Percentiles rank a stretch among this genome's conserved stretches.
These are phyloP conservation scores for Andricus curvator DNA, from an alignment of 2,888 invertebrate species.

Conservation along the genomic window DNA sequence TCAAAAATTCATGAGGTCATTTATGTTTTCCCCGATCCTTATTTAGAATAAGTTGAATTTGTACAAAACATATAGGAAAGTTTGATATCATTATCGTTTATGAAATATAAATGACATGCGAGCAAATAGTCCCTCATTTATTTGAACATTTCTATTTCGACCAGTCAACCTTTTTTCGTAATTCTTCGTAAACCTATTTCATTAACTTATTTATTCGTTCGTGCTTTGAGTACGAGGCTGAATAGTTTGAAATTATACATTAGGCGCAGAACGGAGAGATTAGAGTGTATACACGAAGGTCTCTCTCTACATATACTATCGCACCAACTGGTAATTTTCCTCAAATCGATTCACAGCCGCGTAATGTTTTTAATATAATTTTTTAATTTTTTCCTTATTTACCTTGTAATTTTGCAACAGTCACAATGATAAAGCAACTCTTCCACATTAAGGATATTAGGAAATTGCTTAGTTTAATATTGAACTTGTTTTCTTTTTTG, in stretches of 20 bases:
- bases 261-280: background rate
- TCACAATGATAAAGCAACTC: too few species aligned
- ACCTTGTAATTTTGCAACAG: background rate
- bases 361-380: background rate
- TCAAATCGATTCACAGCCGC: conserved; percentile 45
- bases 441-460: too few species aligned
- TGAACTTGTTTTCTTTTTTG: background rate
- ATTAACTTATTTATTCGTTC: conserved; percentile 13
- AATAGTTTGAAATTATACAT: conserved; percentile 8
- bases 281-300: background rate
- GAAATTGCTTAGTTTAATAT: background rate
- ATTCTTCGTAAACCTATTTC: background rate
- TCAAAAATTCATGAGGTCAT: background rate
- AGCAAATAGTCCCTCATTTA: background rate
- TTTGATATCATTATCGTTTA: too few species aligned
- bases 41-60: background rate
- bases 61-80: too few species aligned
- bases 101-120: background rate
- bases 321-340: conserved; percentile 42
- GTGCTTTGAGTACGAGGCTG: background rate
- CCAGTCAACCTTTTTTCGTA: background rate
- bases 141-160: conserved; percentile 4
- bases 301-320: background rate
- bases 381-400: background rate
- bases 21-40: background rate